Evolutionary conservation across 2,797 vertebrate species (phyloP), one percentile per base, ranked within the genome.

Genomic region (Kryptolebias ocellatus): DNA sequence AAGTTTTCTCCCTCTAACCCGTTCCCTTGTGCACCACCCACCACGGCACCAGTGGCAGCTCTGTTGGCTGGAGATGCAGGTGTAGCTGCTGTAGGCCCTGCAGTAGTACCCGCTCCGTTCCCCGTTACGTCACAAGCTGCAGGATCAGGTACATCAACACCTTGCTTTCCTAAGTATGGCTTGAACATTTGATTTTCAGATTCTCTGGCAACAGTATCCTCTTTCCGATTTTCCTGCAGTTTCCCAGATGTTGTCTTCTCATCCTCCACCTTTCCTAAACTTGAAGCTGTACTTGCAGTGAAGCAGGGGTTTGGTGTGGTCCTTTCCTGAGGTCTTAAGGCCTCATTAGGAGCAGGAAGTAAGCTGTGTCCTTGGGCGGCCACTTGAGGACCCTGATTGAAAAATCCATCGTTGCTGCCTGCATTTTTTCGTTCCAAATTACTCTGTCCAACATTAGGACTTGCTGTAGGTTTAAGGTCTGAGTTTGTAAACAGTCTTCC

Each of bases 221-320:
- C 82, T 53, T 42, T 69, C 27, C 53, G 37, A 72, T 46, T 71
- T 72, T 57, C 64, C 0, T 69, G 27, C 17, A 67, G 39, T 6
- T 45, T 59, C 24, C 46, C 73, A 60, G 58, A 61, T 54, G 46
- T 53, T 56, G 76, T 76, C 20, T 72, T 78, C 17, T 79, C 72
- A 31, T 70, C 17, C 7, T 78, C 73, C 63, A 46, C 56, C 39
- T 66, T 67, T 46, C 27, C 75, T 28, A 9, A 58, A 72, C 24
- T 57, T 60, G 63, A 67, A 63, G 17, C 60, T 50, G 56, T 20
- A 46, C 52, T 52, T 76, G 52, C 67, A 42, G 39, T 42, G 67
- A 92, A 87, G 72, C 79, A 89, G 3, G 91, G 89, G 53, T 86
- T 93, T 83, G 89, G 80, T 39, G 89, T 74, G 10, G 89, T 91